Conservation (phyloP, 2,113 vertebrate species). For the Silurus asotus region DNA sequence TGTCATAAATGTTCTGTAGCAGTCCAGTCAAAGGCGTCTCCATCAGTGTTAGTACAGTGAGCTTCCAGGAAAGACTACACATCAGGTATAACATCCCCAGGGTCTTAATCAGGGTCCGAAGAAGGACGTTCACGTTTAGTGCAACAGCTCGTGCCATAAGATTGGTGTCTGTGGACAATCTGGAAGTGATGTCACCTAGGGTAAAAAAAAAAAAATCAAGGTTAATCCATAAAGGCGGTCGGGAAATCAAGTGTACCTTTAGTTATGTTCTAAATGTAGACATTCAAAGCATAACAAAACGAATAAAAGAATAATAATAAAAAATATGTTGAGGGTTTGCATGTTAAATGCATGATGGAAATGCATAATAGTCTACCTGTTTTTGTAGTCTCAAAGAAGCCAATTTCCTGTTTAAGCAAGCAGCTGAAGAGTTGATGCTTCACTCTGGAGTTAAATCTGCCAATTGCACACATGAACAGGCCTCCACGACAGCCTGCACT, state of each 20-base stretch:
- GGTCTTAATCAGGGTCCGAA: constrained; percentile 76
- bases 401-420: constrained; percentile 68
- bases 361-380: constrained; percentile 57
- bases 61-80: constrained; percentile 76
- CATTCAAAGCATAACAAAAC: neutral
- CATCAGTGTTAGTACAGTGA: constrained; percentile 78
- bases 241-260: neutral
- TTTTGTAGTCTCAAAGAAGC: constrained; percentile 70
- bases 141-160: constrained; percentile 75
- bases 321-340: neutral
- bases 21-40: constrained; percentile 71
- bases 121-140: constrained; percentile 75
- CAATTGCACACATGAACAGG: constrained; percentile 61
- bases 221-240: neutral
- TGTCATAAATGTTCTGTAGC: constrained; percentile 73
- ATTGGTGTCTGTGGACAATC: constrained; percentile 75
- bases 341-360: neutral
- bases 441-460: constrained; percentile 60
- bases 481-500: constrained; percentile 71
- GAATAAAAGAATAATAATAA: neutral
- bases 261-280: neutral
- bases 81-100: constrained; percentile 77
- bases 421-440: constrained; percentile 65
- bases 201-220: neutral
- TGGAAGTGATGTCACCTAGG: constrained; percentile 78